Evolutionary conservation across 1,140 invertebrate species (phyloP).

Genomic region (Procambarus clarkii): DNA sequence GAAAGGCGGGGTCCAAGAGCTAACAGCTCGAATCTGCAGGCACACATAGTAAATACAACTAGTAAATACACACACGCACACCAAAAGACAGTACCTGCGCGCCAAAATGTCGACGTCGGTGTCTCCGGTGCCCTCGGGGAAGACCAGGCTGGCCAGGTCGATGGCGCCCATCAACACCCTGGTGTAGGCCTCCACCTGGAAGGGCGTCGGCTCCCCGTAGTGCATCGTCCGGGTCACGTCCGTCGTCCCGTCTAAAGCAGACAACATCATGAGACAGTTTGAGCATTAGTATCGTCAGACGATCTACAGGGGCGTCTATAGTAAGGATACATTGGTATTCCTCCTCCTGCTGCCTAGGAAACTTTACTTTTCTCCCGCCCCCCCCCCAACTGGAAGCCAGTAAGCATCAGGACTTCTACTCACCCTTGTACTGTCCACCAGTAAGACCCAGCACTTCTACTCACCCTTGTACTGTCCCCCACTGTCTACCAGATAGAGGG

Average conservation of each 20-base stretch:
- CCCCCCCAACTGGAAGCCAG: too few relatives aligned
- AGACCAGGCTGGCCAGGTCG: conserved; percentile 72
- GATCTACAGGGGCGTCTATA: too few relatives aligned
- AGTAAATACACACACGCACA: not conserved
- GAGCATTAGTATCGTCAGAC: too few relatives aligned
- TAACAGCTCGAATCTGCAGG: too few relatives aligned
- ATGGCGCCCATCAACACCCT: conserved; percentile 82
- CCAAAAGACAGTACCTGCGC: conserved; percentile 27
- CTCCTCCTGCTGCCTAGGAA: too few relatives aligned
- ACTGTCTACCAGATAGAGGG: conserved; percentile 94
- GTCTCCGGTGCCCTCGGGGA: conserved; percentile 66
- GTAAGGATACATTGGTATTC: too few relatives aligned
- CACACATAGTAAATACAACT: not conserved
- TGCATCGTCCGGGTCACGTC: conserved; percentile 82
- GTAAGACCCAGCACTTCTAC: not conserved
- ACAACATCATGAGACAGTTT: too few relatives aligned
- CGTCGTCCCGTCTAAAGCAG: conserved; percentile 80
- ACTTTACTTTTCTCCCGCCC: too few relatives aligned
- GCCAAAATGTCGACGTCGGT: conserved; percentile 64
- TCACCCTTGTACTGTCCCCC: conserved; percentile 83
- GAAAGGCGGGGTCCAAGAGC: too few relatives aligned
- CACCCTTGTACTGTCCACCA: not conserved
- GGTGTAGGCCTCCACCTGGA: conserved; percentile 81
- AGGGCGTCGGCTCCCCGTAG: conserved; percentile 78
- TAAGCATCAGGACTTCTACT: not conserved